Percentiles rank a stretch among this genome's conserved stretches.
Evolutionary conservation across 1,140 invertebrate species (phyloP).

Genomic region (Cotesia glomerata): DNA sequence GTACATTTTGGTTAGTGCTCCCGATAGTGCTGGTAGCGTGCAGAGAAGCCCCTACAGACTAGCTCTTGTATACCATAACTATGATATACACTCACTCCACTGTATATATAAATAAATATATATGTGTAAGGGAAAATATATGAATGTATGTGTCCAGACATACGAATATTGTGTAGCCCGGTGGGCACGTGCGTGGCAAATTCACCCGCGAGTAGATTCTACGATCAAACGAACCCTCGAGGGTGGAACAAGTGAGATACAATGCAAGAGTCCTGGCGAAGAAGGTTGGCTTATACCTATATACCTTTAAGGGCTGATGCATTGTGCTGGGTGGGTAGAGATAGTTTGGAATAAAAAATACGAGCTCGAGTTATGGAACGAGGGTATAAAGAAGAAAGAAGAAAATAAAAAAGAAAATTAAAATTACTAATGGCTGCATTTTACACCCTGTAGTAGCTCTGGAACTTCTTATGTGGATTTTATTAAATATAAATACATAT

Average conservation of each 20-base stretch:
- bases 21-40: neutral
- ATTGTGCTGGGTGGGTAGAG: too few relatives aligned
- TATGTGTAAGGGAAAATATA: too few relatives aligned
- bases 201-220: neutral
- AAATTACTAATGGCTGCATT: too few relatives aligned
- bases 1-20: neutral
- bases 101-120: too few relatives aligned
- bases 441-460: too few relatives aligned
- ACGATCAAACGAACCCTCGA: neutral
- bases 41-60: neutral
- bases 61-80: neutral
- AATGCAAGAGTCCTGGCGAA: neutral
- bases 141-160: neutral
- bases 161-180: neutral
- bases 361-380: too few relatives aligned
- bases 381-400: too few relatives aligned
- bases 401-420: too few relatives aligned
- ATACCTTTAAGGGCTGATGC: neutral
- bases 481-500: too few relatives aligned
- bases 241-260: neutral
- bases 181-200: conserved; percentile 7
- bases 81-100: too few relatives aligned
- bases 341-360: too few relatives aligned
- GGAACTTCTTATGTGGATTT: too few relatives aligned
- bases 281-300: neutral